Evolutionary conservation across 2,113 vertebrate genomes (phyloP), one percentile per base, ranked within the genome.

Genomic region (Salminus brasiliensis): DNA sequence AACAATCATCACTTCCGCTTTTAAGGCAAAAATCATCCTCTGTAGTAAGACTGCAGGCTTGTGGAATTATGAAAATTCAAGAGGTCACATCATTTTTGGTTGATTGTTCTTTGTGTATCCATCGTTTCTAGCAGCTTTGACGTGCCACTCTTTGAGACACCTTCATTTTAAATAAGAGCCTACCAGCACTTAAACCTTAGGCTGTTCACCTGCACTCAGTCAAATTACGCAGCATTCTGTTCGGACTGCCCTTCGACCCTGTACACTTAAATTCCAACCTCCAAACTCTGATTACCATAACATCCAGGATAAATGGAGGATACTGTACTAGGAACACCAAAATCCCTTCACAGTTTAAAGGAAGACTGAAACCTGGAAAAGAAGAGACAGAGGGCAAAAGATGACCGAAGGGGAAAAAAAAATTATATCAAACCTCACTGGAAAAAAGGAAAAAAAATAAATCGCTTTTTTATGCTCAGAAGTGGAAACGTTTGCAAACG

Each of bases 401-500:
- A 90, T 91, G 88, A 85, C 65, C 5, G n/a, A n/a, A n/a, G 79
- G 88, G 79, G 88, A 78, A 55, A 36, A 45, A n/a, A n/a, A n/a
- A n/a, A n/a, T n/a, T n/a, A n/a, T n/a, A 43, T 21, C 65, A 71
- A 82, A 69, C 55, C 85, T 81, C 89, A 1, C 25, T 25, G 43
- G 52, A 53, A 62, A 70, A 69, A 43, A 78, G 55, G 1, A 67
- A 30, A 66, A 85, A 80, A 41, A 41, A 41, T 10, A 41, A 41
- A 41, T 11, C 12, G 8, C 36, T 85, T 88, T 91, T 93, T 91
- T 84, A 90, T 89, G 91, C 85, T 88, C 88, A 76, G 88, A 92
- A 91, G 88, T 92, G 88, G 90, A 93, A 91, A 86, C 87, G 79
- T 92, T 88, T 85, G 90, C 73, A 88, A 93, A 93, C 88, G 87